These are phyloP conservation scores for Vulpes ferrilata DNA, from an alignment of 2,113 vertebrate genomes.

Conservation along the genomic window DNA sequence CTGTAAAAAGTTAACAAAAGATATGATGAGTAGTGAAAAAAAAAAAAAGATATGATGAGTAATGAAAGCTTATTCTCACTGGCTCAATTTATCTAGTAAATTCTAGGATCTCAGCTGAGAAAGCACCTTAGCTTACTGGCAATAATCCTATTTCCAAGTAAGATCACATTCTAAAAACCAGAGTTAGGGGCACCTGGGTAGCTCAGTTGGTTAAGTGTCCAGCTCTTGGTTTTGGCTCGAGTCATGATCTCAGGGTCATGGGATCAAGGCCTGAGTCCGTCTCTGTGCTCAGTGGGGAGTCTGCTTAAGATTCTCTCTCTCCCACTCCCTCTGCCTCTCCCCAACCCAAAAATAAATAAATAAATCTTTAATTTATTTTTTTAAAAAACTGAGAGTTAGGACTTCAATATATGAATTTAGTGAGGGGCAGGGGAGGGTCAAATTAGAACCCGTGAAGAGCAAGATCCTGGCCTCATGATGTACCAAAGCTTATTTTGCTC, in stretches of 20 bases:
- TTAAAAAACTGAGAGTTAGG: fast-evolving
- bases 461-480: neutral
- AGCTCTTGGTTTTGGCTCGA: neutral
- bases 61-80: neutral
- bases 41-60: neutral
- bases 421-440: neutral
- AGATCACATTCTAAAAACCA: neutral
- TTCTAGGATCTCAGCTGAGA: neutral
- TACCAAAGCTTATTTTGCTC: neutral
- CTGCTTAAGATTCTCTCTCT: neutral
- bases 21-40: neutral
- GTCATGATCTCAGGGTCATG: neutral
- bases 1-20: neutral
- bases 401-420: neutral
- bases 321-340: neutral
- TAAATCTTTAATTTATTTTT: neutral
- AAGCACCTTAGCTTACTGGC: neutral
- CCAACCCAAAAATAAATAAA: neutral
- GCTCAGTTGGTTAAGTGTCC: neutral
- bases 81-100: neutral
- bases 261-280: neutral
- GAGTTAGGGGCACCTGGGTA: neutral
- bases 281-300: neutral
- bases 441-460: neutral
- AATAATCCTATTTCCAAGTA: conserved; percentile 33